Evolutionary conservation across 2,888 invertebrate genomes (phyloP).

Genomic region (Agrenia bidenticulata): DNA sequence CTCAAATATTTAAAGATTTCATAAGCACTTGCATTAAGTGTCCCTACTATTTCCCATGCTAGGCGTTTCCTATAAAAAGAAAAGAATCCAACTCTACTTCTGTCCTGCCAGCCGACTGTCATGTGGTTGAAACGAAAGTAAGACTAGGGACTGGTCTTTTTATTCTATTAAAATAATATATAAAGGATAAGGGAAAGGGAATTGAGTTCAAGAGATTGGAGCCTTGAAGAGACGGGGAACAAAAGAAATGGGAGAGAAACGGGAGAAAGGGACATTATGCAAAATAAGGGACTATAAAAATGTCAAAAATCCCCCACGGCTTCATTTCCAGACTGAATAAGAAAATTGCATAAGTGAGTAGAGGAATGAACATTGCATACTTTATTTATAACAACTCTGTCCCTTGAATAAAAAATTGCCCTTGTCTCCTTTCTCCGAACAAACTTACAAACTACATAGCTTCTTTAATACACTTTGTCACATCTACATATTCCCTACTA

Average conservation of each 20-base stretch:
- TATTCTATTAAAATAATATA: too few species aligned
- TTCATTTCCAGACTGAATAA: conserved; percentile 36
- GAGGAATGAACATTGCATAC: conserved; percentile 15
- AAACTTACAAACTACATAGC: background rate
- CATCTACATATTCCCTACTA: too few species aligned
- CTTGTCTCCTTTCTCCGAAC: background rate
- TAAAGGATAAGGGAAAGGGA: conserved; percentile 1
- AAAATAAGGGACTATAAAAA: conserved; percentile 49
- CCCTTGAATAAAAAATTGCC: background rate
- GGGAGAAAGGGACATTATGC: conserved; percentile 47
- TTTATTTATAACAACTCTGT: background rate
- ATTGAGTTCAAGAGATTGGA: background rate
- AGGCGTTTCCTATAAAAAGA: too few species aligned
- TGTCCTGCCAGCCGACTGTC: background rate
- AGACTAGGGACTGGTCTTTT: too few species aligned
- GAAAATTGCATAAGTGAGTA: conserved; percentile 48
- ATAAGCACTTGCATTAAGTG: too few species aligned
- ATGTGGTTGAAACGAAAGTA: too few species aligned
- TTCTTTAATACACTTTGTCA: too few species aligned
- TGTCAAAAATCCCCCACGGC: conserved; percentile 50
- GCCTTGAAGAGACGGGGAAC: too few species aligned
- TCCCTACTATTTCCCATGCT: too few species aligned
- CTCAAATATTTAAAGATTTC: too few species aligned
- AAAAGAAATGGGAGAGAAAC: conserved; percentile 14
- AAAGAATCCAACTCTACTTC: background rate